phyloP scores from a whole-genome alignment of 2,113 vertebrate genomes.

The Pygoscelis adeliae region DNA sequence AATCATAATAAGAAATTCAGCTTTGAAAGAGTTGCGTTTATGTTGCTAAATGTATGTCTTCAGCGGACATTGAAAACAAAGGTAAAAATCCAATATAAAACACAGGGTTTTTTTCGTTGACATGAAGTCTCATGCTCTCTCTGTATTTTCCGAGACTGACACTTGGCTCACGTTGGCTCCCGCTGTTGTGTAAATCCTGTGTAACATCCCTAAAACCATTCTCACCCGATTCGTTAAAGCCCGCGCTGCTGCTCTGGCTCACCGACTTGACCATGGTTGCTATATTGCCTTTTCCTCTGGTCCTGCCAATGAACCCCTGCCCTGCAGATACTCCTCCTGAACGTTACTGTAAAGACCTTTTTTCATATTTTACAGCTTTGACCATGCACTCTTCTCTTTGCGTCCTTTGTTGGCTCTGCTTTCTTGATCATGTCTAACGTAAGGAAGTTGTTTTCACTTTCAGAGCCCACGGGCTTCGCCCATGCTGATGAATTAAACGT shows the following conservation, averaged over 20 bases:
- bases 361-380: not conserved
- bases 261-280: not conserved
- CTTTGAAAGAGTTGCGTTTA: conserved; percentile 32
- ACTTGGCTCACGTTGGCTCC: not conserved
- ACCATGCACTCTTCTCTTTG: not conserved
- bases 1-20: conserved; percentile 49
- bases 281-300: not conserved
- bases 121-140: not conserved
- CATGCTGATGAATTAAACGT: not conserved
- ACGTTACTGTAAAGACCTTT: not conserved
- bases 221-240: accelerated
- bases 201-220: not conserved
- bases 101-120: not conserved
- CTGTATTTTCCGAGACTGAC: not conserved
- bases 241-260: not conserved
- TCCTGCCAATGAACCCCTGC: not conserved
- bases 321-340: not conserved
- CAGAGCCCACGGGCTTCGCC: not conserved
- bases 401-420: not conserved
- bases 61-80: not conserved
- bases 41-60: not conserved
- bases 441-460: not conserved
- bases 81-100: conserved; percentile 3
- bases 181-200: not conserved
- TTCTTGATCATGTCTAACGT: not conserved